Evolutionary conservation across 2,797 vertebrate species (phyloP).

Genomic region (Sebastes diploproa): DNA sequence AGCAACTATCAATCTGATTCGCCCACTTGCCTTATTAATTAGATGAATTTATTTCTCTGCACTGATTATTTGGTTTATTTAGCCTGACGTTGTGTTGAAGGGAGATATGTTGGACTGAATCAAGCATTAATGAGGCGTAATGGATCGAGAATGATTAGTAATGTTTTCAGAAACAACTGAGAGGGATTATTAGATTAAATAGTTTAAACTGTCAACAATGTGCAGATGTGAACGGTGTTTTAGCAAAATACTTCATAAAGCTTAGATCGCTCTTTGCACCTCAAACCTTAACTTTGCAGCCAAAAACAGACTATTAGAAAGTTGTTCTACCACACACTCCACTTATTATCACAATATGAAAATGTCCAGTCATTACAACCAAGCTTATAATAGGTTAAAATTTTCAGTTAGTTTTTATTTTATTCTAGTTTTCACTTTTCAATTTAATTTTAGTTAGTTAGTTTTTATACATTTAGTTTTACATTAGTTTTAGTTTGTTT

Average conservation of each 20-base stretch:
- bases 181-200: constrained; percentile 17
- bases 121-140: constrained; percentile 6
- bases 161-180: constrained; percentile 13
- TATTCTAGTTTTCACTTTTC: too few species aligned
- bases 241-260: background rate
- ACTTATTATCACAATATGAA: background rate
- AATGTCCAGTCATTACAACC: background rate
- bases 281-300: background rate
- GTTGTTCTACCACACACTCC: background rate
- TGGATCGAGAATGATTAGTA: background rate
- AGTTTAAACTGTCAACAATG: background rate
- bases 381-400: too few species aligned
- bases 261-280: background rate
- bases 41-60: constrained; percentile 6
- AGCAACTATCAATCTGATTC: constrained; percentile 23
- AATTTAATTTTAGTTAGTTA: too few species aligned
- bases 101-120: background rate
- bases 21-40: constrained; percentile 8
- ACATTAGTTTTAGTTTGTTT: too few species aligned
- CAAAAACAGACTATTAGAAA: background rate
- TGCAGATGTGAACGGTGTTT: background rate
- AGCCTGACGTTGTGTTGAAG: background rate
- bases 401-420: too few species aligned
- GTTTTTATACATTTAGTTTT: too few species aligned
- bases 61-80: constrained; percentile 20